Evolutionary conservation across 2,888 invertebrate genomes (phyloP), one percentile per base, ranked within the genome.

Genomic region (Eubasilissa splendida): DNA sequence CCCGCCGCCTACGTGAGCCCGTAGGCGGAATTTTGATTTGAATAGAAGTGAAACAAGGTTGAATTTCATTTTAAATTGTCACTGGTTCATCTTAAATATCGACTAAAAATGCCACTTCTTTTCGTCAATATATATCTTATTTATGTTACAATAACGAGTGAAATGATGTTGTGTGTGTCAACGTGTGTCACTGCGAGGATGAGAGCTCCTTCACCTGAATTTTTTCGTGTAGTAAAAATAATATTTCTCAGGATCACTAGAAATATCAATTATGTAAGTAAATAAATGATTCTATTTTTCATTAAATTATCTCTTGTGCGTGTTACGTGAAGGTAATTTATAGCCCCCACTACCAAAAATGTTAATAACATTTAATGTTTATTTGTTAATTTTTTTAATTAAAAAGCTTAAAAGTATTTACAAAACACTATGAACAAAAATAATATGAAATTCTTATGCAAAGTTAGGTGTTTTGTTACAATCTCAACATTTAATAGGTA

Each of bases 31-130:
- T 63, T 33, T 63, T 33, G 63, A 63, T 63, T 63, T 33, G 63
- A 63, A 63, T 33, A 42, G 22, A 63, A 63, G 63, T 33, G 63
- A 63, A 63, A 63, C 63, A 63, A 11, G 63, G 63, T 63, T 63
- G 63, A 63, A 63, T 63, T 33, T 63, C 63, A 63, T 63, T 63
- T 63, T 33, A 63, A 63, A 63, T 63, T 63, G 63, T 63, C 33
- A 63, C 42, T 33, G 63, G 31, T 33, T 33, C 31, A 8, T 63
- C 63, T 42, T 42, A 42, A 42, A 42, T 42, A 31, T 63, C 10
- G 33, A 2, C 33, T 5, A 10, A 1, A 31, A 63, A 63, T 33
- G 3, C 63, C 63, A 11, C 11, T 63, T 9, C 4, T 33, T 10
- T 2, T 11, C 31, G 12, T 10, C 8, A 63, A 9, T 8, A 42